Base-by-base conservation (phyloP, 2,888 invertebrate genomes). In the Philopedon plagiatum region DNA sequence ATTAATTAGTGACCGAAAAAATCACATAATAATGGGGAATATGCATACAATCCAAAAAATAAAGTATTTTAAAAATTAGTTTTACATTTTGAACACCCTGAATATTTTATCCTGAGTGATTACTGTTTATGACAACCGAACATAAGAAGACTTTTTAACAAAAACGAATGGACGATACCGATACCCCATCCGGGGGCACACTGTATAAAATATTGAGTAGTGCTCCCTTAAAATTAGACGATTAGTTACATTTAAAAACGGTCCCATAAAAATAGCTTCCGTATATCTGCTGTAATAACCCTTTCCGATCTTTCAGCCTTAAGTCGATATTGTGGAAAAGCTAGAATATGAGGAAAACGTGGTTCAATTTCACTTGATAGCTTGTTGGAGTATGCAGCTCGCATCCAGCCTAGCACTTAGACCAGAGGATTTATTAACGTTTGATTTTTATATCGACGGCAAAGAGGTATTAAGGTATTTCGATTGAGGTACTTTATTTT, bases 281-380 rank as follows among this genome's bases (percentile, higher is more conserved):
- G 57, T 58, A 58, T 66, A 32, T 49, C 23, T 32, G 57, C 26
- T 2, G 46, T 34, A 41, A 66, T 66, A 67, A 58, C 67, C 51
- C 67, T 60, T 67, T 41, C 49, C 29, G 54, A 26, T 21, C 51
- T 39, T 64, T 37, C 51, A 46, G 58, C 66, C 65, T 65, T 56
- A 57, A 65, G 66, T 67, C 60, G 64, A 64, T 64, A 64, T 54
- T 64, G 64, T 54, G 37, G 60, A 60, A 49, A 60, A 49, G 54
- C 56, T 68, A 68, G 70, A 70, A 63, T 70, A 70, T 70, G 70
- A 58, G 70, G 63, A 58, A 70, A 44, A 70, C 70, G 70, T 70
- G 70, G 70, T 64, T 62, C 70, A 70, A 70, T 70, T 70, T 64
- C 58, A 56, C 62, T 64, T 63, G 70, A 70, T 70, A 44, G 70